Percentiles rank a stretch among this genome's conserved stretches.
These are phyloP conservation scores for Lysandra bellargus DNA, from an alignment of 2,888 invertebrate genomes.

Conservation along the genomic window DNA sequence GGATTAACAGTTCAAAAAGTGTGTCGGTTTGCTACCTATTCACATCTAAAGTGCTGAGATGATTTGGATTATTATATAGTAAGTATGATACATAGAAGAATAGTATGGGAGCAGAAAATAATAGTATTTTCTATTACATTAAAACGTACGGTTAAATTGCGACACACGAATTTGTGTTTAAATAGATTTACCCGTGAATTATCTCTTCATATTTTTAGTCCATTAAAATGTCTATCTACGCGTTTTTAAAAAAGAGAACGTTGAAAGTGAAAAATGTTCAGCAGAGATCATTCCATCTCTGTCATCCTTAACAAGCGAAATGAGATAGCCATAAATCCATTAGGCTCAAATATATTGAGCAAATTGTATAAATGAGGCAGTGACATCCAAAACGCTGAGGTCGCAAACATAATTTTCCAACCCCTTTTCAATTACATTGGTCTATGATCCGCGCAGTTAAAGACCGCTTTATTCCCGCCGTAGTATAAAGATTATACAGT, in stretches of 20 bases:
- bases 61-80: no score
- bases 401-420: slow-evolving; percentile 18
- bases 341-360: background rate
- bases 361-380: slow-evolving; percentile 11
- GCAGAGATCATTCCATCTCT: background rate
- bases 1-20: no score
- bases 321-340: slow-evolving; percentile 7
- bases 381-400: background rate
- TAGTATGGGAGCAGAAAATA: background rate
- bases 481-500: background rate
- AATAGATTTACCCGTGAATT: background rate
- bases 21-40: no score
- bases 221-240: background rate
- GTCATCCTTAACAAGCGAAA: background rate
- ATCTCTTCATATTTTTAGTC: background rate
- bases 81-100: no score
- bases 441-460: slow-evolving; percentile 23
- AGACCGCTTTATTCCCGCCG: slow-evolving; percentile 7
- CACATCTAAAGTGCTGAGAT: no score
- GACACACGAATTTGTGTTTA: no score
- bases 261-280: background rate
- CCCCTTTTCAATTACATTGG: slow-evolving; percentile 28
- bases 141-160: background rate
- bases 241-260: background rate
- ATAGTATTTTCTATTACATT: background rate